Conservation (phyloP, 2,797 vertebrate species). For the Triplophysa yarkandensis region DNA sequence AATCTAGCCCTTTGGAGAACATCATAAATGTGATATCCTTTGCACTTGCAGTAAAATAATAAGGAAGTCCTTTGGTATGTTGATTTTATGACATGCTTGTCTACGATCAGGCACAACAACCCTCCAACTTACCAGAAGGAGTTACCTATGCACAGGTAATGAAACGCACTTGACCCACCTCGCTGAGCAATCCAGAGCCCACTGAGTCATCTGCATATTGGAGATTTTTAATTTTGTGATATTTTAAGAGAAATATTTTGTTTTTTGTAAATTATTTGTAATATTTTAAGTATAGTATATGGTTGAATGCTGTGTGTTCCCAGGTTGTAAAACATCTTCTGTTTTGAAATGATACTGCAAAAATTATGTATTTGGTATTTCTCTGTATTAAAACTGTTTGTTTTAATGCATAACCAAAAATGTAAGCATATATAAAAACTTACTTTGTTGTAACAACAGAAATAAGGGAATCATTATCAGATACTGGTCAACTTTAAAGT, state of each 20-base stretch:
- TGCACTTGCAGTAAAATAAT: constrained; percentile 2
- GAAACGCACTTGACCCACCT: neutral
- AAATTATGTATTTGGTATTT: neutral
- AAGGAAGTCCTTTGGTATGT: neutral
- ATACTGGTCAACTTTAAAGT: too few relatives aligned
- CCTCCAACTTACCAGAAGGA: rapidly evolving
- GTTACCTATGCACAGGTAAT: constrained; percentile 31
- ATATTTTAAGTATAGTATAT: neutral
- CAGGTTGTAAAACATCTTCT: neutral
- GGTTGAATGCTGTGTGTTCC: neutral
- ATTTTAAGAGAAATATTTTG: neutral
- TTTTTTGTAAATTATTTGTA: neutral
- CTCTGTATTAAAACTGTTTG: too few relatives aligned
- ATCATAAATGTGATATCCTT: neutral
- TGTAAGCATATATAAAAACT: too few relatives aligned
- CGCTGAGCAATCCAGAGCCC: neutral
- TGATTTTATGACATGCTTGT: neutral
- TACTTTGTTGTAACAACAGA: too few relatives aligned
- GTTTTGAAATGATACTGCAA: neutral
- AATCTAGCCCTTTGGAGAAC: neutral
- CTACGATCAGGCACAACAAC: neutral
- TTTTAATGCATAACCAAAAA: too few relatives aligned
- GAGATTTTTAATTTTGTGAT: neutral
- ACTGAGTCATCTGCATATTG: neutral
- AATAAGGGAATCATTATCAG: too few relatives aligned